Percentiles rank a stretch among this genome's conserved stretches.
Conservation (phyloP, 2,797 vertebrate genomes). For the Somateria mollissima region DNA sequence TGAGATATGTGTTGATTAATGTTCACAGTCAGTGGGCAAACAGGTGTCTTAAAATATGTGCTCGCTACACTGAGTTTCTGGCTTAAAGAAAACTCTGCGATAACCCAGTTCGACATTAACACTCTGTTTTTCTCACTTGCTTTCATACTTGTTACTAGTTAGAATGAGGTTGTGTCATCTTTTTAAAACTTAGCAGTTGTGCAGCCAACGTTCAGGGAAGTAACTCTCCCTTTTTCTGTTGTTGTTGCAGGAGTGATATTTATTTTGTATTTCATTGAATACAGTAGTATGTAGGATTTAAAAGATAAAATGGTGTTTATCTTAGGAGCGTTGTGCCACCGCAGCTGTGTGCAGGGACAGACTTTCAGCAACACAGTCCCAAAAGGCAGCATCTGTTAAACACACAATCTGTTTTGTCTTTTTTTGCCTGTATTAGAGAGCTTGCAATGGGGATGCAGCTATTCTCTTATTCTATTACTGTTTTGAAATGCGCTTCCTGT, state of each 20-base stretch:
- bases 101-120: neutral
- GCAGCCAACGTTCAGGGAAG: neutral
- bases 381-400: neutral
- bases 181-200: neutral
- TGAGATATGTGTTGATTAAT: neutral
- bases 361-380: neutral
- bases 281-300: neutral
- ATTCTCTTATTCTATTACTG: neutral
- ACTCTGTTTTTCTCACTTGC: neutral
- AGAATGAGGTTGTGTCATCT: neutral
- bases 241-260: neutral
- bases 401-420: neutral
- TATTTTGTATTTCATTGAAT: neutral
- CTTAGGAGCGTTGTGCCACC: neutral
- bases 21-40: neutral
- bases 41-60: neutral
- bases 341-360: neutral
- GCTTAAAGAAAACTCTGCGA: neutral
- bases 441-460: neutral
- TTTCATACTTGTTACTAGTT: neutral
- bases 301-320: neutral
- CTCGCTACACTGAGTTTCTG: neutral
- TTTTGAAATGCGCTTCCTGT: neutral
- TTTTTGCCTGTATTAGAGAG: neutral
- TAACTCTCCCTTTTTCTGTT: neutral